A percentile compares a stretch with the other conserved stretches of the same genome.
Evolutionary conservation across 2,113 vertebrate species (phyloP).

Genomic region (Sceloporus tristichus): DNA sequence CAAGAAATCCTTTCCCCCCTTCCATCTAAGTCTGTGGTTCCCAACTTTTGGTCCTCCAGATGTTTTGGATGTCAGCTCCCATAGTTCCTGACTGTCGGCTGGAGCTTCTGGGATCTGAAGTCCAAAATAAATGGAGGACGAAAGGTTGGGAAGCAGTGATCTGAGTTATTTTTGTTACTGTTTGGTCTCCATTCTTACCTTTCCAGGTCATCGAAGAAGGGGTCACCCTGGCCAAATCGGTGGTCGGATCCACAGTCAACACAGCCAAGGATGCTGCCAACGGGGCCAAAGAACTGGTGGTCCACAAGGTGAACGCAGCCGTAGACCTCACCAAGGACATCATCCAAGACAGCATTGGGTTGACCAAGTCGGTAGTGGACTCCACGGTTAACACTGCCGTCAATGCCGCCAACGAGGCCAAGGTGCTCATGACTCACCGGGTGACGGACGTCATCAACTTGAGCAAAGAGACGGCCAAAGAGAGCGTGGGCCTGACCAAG

Average conservation of each 20-base stretch:
- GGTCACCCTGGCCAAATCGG: constrained; percentile 67
- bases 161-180: no score
- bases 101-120: no score
- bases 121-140: no score
- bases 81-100: no score
- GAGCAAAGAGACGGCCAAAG: constrained; percentile 79
- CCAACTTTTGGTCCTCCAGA: no score
- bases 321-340: constrained; percentile 18
- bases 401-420: constrained; percentile 62
- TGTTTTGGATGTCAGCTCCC: no score
- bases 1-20: not conserved
- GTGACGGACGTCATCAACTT: constrained; percentile 71
- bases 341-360: not conserved
- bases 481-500: constrained; percentile 83
- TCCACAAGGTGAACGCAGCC: not conserved
- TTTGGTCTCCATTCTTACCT: not conserved
- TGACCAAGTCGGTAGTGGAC: not conserved
- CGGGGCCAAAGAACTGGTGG: not conserved
- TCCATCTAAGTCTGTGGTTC: no score
- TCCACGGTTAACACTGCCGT: constrained; percentile 79
- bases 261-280: not conserved
- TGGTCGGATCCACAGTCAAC: not conserved
- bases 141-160: no score
- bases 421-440: constrained; percentile 62
- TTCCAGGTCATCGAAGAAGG: constrained; percentile 85